Conservation (phyloP, 2,797 vertebrate genomes). For the Morelia viridis region DNA sequence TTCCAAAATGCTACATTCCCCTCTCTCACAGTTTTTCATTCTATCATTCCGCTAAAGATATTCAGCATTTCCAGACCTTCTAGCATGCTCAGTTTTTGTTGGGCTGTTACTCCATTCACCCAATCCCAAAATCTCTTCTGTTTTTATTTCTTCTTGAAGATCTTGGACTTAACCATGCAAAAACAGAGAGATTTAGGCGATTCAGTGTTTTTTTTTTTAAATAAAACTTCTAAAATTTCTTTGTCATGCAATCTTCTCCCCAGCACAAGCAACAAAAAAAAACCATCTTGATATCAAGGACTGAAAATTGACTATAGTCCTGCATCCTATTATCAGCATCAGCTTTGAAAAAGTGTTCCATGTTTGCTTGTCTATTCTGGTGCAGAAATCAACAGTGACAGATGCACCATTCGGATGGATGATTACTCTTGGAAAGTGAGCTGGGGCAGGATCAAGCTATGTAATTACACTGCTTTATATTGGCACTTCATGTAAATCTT, state of each 20-base stretch:
- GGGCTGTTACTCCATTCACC: not conserved
- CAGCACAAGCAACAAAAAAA: constrained; percentile 43
- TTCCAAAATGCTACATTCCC: not conserved
- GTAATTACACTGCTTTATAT: constrained; percentile 32
- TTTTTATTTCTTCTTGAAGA: not conserved
- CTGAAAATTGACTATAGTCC: constrained; percentile 44
- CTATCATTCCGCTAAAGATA: not conserved
- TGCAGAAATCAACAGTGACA: constrained; percentile 46
- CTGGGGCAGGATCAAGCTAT: constrained; percentile 23
- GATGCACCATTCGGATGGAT: constrained; percentile 17
- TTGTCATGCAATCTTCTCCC: constrained; percentile 9
- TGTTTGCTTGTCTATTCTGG: constrained; percentile 18
- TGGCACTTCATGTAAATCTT: constrained; percentile 47
- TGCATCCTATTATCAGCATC: constrained; percentile 20
- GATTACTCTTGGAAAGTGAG: constrained; percentile 36
- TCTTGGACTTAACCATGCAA: not conserved
- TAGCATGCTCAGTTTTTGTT: not conserved
- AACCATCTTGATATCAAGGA: constrained; percentile 7
- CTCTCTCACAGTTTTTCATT: not conserved
- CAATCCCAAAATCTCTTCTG: not conserved
- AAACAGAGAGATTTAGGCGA: constrained; percentile 21
- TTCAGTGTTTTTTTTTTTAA: not conserved
- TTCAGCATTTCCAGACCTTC: not conserved
- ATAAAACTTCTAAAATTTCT: not conserved
- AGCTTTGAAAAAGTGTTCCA: constrained; percentile 46